Evolutionary conservation across 2,113 vertebrate genomes (phyloP).

Genomic region (Hassar affinis): DNA sequence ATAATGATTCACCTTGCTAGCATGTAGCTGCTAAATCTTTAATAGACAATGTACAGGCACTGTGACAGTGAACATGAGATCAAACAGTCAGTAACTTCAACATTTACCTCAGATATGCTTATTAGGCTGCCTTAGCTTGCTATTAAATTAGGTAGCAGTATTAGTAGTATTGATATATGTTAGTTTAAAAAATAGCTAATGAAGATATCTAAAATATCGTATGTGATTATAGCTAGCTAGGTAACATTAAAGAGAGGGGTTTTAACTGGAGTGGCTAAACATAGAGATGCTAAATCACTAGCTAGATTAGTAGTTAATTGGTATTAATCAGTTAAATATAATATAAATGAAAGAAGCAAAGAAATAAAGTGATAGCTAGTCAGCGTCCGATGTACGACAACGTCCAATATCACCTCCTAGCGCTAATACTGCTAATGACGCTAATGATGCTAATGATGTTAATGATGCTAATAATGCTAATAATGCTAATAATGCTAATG

Average conservation of each 20-base stretch:
- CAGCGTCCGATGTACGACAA: background rate
- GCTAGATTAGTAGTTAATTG: background rate
- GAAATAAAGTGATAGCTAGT: background rate
- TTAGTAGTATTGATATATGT: background rate
- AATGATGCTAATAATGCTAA: background rate
- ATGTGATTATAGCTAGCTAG: background rate
- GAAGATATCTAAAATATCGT: background rate
- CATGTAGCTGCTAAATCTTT: background rate
- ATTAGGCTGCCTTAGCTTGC: background rate
- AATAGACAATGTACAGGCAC: background rate
- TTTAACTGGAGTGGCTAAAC: background rate
- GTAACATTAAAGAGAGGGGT: background rate
- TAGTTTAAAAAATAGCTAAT: background rate
- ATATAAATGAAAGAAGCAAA: background rate
- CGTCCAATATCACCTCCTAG: too few species aligned
- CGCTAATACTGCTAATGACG: too few species aligned
- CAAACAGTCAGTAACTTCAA: background rate
- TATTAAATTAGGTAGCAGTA: background rate
- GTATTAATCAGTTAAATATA: background rate
- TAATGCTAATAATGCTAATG: background rate
- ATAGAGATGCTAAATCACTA: background rate
- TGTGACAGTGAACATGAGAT: background rate
- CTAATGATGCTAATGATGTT: too few species aligned
- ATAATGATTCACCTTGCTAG: background rate
- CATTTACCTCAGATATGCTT: background rate